A percentile compares a stretch with the other conserved stretches of the same genome.
Conservation (phyloP, 2,888 invertebrate genomes). For the Cryptocephalus moraei region DNA sequence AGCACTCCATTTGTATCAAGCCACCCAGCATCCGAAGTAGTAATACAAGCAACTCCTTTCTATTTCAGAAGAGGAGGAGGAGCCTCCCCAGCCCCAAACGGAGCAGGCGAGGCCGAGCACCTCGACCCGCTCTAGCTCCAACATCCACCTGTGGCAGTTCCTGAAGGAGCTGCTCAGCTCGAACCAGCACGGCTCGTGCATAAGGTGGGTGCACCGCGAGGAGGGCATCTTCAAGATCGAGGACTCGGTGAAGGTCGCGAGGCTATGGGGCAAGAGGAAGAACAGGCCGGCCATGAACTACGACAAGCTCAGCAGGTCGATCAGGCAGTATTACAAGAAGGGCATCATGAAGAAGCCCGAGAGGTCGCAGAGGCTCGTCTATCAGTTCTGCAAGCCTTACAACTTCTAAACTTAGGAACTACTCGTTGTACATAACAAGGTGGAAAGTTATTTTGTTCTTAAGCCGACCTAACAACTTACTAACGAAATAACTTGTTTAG, state of each 20-base stretch:
- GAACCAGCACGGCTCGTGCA: slow-evolving; percentile 88
- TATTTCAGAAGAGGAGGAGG: slow-evolving; percentile 39
- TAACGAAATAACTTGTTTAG: background rate
- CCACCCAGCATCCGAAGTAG: no score
- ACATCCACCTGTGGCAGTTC: slow-evolving; percentile 99
- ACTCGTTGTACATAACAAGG: slow-evolving; percentile 12
- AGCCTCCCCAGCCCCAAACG: slow-evolving; percentile 30
- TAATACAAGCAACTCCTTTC: background rate
- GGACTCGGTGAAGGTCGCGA: slow-evolving; percentile 94
- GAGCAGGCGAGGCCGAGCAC: slow-evolving; percentile 26
- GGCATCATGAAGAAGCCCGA: slow-evolving; percentile 99
- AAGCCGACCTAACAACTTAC: slow-evolving; percentile 2
- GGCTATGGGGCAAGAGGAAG: slow-evolving; percentile 95
- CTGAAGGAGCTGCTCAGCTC: slow-evolving; percentile 87
- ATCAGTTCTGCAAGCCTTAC: slow-evolving; percentile 97
- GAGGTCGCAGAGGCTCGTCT: slow-evolving; percentile 93
- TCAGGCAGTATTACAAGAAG: slow-evolving; percentile 98
- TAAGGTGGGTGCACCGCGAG: slow-evolving; percentile 92
- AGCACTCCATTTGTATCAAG: no score
- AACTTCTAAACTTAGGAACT: slow-evolving; percentile 50
- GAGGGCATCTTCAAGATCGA: slow-evolving; percentile 98
- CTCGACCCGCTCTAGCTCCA: slow-evolving; percentile 53
- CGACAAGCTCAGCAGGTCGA: slow-evolving; percentile 94
- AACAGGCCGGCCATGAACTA: slow-evolving; percentile 99
- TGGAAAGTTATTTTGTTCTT: slow-evolving; percentile 11